Base-by-base conservation (phyloP, 1,140 invertebrate species). In the Drosophila leontia region DNA sequence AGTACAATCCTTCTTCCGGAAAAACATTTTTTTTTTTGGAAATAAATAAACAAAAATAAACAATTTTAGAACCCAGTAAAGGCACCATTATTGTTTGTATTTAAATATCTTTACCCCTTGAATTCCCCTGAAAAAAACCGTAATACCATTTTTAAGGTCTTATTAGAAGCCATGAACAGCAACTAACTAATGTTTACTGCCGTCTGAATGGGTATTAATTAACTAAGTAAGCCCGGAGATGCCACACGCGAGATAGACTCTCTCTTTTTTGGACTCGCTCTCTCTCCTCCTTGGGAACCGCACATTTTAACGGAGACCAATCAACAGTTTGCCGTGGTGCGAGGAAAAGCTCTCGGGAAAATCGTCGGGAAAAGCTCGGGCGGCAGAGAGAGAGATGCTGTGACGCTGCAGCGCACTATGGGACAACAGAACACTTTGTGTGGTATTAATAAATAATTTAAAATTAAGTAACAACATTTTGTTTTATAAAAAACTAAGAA, bases 281-380 rank as follows among this genome's bases (percentile, higher is more conserved):
- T 63, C 78, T 85, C 78, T 80, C 44, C 44, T 75, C 23, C 63
- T 63, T 63, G 39, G 41, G 19, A 42, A 56, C 32, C 63, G 34
- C 59, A 62, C 51, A 34, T 35, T 37, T 35, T 26, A 35, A 55
- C 55, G 41, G 19, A 77, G 35, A 60, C 72, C 55, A 87, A 74
- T 90, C 84, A 87, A 87, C 84, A 87, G 84, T 85, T 87, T 80
- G 85, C 71, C 61, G 53, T 70, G 51, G 60, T 64, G 78, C 63
- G 58, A 57, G 55, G 39, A 60, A 78, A 87, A 77, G 75, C 62
- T 82, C 55, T 50, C 15, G 39, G 51, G 51, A 55, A 55, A 55
- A 55, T 9, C 4, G 17, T 55, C 51, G 51, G 51, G 11, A 47
- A 86, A 86, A 86, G 82, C 78, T 82, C 53, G 26, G 15, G 26